Percentiles rank a stretch among this genome's conserved stretches.
phyloP scores from a whole-genome alignment of 2,888 invertebrate genomes.

The Pollenia labialis region DNA sequence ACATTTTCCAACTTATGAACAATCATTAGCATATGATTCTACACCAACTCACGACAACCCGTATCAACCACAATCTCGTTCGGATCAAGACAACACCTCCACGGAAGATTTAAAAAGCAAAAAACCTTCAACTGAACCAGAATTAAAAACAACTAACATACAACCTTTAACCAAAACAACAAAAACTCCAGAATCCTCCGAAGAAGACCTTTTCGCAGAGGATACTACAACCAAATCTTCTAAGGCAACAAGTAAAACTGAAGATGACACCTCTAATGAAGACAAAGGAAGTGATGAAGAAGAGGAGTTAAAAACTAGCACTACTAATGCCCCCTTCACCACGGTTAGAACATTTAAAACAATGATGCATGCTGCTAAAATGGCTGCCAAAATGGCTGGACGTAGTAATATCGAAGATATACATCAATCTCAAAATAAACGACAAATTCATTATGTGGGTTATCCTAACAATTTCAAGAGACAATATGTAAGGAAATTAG shows the following conservation, averaged over 20 bases:
- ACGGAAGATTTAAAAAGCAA: slow-evolving; percentile 1
- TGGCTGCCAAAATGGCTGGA: neutral
- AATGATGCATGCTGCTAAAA: slow-evolving; percentile 55
- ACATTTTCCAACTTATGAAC: neutral
- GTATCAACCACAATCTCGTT: slow-evolving; percentile 7
- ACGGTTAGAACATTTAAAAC: slow-evolving; percentile 36
- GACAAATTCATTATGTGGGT: neutral
- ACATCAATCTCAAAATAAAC: slow-evolving; percentile 24
- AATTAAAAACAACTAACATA: neutral
- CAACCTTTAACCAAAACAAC: neutral
- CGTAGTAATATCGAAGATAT: neutral
- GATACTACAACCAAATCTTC: neutral
- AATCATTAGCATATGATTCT: neutral
- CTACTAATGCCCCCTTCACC: neutral
- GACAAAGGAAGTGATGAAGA: neutral
- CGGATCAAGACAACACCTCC: neutral
- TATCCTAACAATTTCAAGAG: slow-evolving; percentile 24
- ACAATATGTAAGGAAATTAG: slow-evolving; percentile 51
- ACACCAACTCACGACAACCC: neutral
- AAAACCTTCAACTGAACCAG: neutral
- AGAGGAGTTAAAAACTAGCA: neutral
- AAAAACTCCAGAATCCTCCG: neutral
- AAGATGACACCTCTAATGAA: neutral
- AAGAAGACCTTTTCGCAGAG: slow-evolving; percentile 44
- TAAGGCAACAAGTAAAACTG: neutral